Conservation (phyloP, 2,888 invertebrate genomes). For the Eugnorisma glareosa region DNA sequence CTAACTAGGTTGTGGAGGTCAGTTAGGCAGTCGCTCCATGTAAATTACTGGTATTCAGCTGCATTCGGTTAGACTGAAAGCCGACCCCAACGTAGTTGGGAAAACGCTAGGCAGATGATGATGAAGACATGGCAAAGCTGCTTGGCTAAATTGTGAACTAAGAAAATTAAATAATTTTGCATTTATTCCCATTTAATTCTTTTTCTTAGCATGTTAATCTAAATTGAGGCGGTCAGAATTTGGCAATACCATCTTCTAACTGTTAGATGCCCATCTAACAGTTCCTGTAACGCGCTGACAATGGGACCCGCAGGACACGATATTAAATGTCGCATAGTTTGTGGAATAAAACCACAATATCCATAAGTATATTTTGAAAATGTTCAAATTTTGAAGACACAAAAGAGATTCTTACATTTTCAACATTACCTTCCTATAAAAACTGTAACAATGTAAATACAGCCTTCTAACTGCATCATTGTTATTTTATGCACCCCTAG, state of each 20-base stretch:
- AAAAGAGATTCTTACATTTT: background rate
- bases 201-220: background rate
- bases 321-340: background rate
- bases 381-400: background rate
- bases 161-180: too few relatives aligned
- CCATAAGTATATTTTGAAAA: background rate
- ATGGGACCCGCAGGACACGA: background rate
- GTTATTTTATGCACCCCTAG: slow-evolving; percentile 88
- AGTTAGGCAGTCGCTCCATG: too few relatives aligned
- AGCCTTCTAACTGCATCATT: slow-evolving; percentile 70
- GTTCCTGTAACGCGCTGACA: background rate
- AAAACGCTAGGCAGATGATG: too few relatives aligned
- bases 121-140: too few relatives aligned
- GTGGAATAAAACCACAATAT: background rate
- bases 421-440: slow-evolving; percentile 13
- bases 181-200: background rate
- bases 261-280: background rate
- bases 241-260: background rate
- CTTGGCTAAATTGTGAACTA: too few relatives aligned
- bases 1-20: too few relatives aligned
- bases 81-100: too few relatives aligned
- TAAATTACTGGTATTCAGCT: too few relatives aligned
- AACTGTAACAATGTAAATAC: slow-evolving; percentile 47
- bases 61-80: too few relatives aligned
- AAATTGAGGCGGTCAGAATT: background rate